phyloP scores from a whole-genome alignment of 2,113 vertebrate species.

The Meles meles region DNA sequence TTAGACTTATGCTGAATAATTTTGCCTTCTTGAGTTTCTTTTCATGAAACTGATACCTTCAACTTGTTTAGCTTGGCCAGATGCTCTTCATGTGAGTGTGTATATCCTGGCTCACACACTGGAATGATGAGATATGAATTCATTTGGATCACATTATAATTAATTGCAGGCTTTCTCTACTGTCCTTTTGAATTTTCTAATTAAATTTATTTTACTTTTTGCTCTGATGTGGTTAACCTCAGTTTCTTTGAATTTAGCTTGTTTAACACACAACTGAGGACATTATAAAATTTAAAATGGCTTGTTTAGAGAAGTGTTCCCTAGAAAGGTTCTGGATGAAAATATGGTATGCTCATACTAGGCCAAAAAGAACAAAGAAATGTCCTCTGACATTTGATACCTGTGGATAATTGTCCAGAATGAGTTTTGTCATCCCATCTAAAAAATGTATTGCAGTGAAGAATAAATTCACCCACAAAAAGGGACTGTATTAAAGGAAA shows the following conservation, averaged over 20 bases:
- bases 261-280: background rate
- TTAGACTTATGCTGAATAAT: background rate
- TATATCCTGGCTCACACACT: background rate
- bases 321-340: background rate
- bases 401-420: background rate
- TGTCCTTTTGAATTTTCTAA: background rate
- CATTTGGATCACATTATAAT: background rate
- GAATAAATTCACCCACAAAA: background rate
- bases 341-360: background rate
- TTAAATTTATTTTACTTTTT: conserved; percentile 3
- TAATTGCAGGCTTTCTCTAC: background rate
- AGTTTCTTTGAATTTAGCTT: background rate
- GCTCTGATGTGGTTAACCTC: background rate
- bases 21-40: background rate
- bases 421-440: background rate
- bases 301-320: background rate
- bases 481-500: background rate
- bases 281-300: background rate
- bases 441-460: background rate
- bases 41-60: background rate
- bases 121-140: background rate
- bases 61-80: background rate
- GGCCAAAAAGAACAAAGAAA: background rate
- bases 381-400: background rate
- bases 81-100: background rate